Conservation (phyloP, 2,113 vertebrate species). For the Anarrhichthys ocellatus region DNA sequence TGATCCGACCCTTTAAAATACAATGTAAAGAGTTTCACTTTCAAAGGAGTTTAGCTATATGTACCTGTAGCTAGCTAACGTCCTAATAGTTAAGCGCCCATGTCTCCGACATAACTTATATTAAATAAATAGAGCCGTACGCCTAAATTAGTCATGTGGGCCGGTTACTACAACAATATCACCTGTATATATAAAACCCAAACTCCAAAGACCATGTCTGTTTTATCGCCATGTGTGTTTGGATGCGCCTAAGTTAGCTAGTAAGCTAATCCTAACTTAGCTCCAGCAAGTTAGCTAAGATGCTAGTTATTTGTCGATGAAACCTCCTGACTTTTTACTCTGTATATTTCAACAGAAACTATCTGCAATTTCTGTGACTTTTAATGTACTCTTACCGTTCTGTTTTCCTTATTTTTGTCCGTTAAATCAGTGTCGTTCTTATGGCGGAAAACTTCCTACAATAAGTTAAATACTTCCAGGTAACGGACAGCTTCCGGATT, state of each 20-base stretch:
- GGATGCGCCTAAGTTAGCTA: slow-evolving; percentile 47
- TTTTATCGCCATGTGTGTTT: slow-evolving; percentile 61
- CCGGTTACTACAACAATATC: neutral
- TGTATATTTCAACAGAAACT: neutral
- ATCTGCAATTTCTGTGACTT: fast-evolving
- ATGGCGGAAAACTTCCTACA: slow-evolving; percentile 50
- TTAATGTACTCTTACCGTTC: slow-evolving; percentile 5
- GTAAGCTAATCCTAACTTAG: slow-evolving; percentile 31
- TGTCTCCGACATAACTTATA: neutral
- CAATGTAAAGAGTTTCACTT: neutral
- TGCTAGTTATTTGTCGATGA: neutral
- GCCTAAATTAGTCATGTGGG: neutral
- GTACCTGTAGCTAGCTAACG: neutral
- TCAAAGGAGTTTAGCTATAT: neutral
- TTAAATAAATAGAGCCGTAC: neutral
- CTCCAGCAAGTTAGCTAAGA: neutral
- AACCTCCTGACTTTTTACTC: neutral
- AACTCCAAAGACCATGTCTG: neutral
- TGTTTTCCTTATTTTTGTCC: neutral
- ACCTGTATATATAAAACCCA: neutral
- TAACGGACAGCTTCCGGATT: neutral
- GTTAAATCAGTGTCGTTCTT: slow-evolving; percentile 35
- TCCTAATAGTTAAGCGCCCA: too few species aligned
- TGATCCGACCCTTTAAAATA: neutral
- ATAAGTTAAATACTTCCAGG: slow-evolving; percentile 30